phyloP scores from a whole-genome alignment of 2,113 vertebrate genomes.

The Okapia johnstoni region DNA sequence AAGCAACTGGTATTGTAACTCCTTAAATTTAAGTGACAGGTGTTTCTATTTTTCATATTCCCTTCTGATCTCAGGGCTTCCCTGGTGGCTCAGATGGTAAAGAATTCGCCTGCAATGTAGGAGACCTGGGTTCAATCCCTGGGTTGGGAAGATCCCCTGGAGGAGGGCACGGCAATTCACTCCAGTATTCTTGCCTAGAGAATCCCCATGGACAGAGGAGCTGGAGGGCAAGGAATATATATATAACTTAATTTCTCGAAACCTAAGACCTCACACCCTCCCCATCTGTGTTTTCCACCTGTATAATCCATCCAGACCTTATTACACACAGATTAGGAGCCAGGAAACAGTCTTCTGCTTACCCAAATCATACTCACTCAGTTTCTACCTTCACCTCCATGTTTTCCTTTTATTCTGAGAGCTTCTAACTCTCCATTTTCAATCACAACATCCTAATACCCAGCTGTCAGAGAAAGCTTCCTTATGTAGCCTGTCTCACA shows the following conservation, averaged over 20 bases:
- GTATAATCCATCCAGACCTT: background rate
- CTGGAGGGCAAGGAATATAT: background rate
- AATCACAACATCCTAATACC: background rate
- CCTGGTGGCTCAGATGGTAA: too few species aligned
- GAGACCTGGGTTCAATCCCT: too few species aligned
- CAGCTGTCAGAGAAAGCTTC: background rate
- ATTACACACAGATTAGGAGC: background rate
- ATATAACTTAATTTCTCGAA: background rate
- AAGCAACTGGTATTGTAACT: background rate
- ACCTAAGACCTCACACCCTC: background rate
- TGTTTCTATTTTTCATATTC: background rate
- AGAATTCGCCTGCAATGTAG: too few species aligned
- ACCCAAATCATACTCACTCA: background rate
- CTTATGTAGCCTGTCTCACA: background rate
- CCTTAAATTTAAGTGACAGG: background rate
- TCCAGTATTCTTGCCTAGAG: background rate
- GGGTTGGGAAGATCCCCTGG: too few species aligned
- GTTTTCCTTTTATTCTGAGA: background rate
- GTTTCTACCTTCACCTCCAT: background rate
- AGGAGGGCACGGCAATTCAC: too few species aligned
- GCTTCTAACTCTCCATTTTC: background rate
- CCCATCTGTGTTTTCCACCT: slow-evolving; percentile 12
- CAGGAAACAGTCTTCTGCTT: background rate
- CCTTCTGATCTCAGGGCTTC: background rate
- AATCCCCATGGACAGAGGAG: background rate